These are phyloP conservation scores for Hypomecis punctinalis DNA, from an alignment of 2,888 invertebrate species.

Conservation along the genomic window DNA sequence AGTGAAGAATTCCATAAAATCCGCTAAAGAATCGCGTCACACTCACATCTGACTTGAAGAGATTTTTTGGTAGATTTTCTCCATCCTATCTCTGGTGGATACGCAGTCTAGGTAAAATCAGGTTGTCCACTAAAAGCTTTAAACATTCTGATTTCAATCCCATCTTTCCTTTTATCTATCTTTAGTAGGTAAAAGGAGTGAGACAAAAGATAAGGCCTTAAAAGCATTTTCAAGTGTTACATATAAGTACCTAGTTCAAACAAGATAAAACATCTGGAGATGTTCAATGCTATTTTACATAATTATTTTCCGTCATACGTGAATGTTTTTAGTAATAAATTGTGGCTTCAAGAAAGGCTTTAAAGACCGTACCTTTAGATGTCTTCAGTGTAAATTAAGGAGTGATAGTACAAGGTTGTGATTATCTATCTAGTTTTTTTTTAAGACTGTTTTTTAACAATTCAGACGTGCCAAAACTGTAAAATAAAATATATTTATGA, in stretches of 20 bases:
- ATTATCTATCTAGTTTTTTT: constrained; percentile 13
- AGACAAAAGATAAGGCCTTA: too few relatives aligned
- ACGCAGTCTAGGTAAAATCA: too few relatives aligned
- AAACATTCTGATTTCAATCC: too few relatives aligned
- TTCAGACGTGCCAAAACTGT: constrained; percentile 35
- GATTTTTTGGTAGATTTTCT: too few relatives aligned
- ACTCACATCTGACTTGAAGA: too few relatives aligned
- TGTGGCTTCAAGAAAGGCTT: not conserved
- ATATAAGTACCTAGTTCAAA: not conserved
- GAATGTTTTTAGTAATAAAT: not conserved
- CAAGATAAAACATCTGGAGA: not conserved
- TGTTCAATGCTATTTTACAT: not conserved
- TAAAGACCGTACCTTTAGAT: not conserved
- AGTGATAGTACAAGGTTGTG: constrained; percentile 28
- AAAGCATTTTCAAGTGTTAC: too few relatives aligned
- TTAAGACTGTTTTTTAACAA: constrained; percentile 23
- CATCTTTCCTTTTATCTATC: too few relatives aligned
- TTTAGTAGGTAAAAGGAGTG: too few relatives aligned
- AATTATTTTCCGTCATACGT: constrained; percentile 1
- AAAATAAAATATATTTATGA: constrained; percentile 26
- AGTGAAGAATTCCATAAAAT: too few relatives aligned
- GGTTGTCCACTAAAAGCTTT: too few relatives aligned
- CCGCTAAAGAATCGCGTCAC: too few relatives aligned
- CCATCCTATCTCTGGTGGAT: too few relatives aligned
- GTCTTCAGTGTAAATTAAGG: constrained; percentile 1